Evolutionary conservation across 2,797 vertebrate genomes (phyloP), one percentile per base, ranked within the genome.

Genomic region (Protosalanx chinensis): DNA sequence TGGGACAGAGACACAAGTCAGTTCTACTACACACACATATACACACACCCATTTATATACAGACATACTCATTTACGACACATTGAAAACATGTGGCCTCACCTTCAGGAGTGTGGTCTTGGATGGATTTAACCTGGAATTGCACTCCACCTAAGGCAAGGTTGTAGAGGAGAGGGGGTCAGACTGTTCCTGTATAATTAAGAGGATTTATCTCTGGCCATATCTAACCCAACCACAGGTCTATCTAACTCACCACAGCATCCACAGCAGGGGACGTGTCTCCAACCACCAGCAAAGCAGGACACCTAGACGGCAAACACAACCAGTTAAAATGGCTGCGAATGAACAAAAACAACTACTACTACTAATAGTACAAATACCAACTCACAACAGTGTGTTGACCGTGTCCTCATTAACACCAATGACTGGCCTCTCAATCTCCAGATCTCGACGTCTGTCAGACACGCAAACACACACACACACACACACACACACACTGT

Each of bases 51-150:
- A 56, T n/a, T 5, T n/a, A 56, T n/a, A 56, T n/a, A 56, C 3
- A 56, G 1, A 46, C 41, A 53, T 2, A 53, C 15, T 3, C 12
- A 59, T 37, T 23, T 23, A 20, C 41, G 2, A 20, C 18, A 20
- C 33, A 59, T 49, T n/a, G 13, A 10, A 33, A 68, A 71, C 23
- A 67, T 35, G 2, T 10, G 12, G 0, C 58, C 70, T 92, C 80
- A 94, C 97, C 96, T 99, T 99, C 64, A 99, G 85, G 71, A 99
- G 91, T 37, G 97, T 98, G 71, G 96, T 96, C 90, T 95, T 98
- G 78, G 92, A 93, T 57, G 97, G 97, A 84, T 97, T 97, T 91
- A 98, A 94, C 86, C 96, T 95, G 78, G 97, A 96, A 88, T 99
- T 99, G 84, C 97, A 99, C 91, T 99, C 97, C 86, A 99, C 97